Evolutionary conservation across 2,888 invertebrate species (phyloP).

Genomic region (Dicycla oo): DNA sequence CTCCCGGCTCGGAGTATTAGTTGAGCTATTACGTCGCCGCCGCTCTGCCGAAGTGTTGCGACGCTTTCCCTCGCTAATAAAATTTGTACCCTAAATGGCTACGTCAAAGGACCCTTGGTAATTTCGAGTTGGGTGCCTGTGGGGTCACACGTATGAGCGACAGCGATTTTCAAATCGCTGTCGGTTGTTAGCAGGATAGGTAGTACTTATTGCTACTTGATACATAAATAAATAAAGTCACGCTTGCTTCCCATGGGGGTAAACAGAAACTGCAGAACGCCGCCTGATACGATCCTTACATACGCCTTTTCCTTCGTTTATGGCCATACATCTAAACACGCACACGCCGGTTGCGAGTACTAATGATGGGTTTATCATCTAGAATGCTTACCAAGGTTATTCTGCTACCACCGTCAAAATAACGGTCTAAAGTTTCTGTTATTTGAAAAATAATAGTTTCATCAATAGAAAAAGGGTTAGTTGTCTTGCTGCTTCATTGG

Average conservation of each 20-base stretch:
- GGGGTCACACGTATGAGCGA: slow-evolving; percentile 34
- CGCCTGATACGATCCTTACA: background rate
- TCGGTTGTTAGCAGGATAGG: too few relatives aligned
- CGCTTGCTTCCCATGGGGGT: background rate
- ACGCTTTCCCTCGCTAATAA: slow-evolving; percentile 73
- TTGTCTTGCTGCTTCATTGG: background rate
- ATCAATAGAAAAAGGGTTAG: background rate
- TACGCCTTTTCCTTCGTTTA: background rate
- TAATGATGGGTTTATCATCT: background rate
- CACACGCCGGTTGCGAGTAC: background rate
- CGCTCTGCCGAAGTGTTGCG: slow-evolving; percentile 53
- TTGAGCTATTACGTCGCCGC: slow-evolving; percentile 58
- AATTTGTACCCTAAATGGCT: slow-evolving; percentile 77
- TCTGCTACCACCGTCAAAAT: background rate
- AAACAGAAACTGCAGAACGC: background rate
- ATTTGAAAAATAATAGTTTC: background rate
- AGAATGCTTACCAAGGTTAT: background rate
- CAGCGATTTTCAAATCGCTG: slow-evolving; percentile 25
- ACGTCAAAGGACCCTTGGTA: slow-evolving; percentile 73
- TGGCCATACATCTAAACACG: background rate
- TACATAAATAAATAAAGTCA: background rate
- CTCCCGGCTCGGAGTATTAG: slow-evolving; percentile 59
- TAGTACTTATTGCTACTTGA: too few relatives aligned
- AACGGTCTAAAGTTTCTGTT: background rate
- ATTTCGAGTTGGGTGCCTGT: slow-evolving; percentile 60